Conservation (phyloP, 2,888 invertebrate species). For the Drosophila suboccidentalis region DNA sequence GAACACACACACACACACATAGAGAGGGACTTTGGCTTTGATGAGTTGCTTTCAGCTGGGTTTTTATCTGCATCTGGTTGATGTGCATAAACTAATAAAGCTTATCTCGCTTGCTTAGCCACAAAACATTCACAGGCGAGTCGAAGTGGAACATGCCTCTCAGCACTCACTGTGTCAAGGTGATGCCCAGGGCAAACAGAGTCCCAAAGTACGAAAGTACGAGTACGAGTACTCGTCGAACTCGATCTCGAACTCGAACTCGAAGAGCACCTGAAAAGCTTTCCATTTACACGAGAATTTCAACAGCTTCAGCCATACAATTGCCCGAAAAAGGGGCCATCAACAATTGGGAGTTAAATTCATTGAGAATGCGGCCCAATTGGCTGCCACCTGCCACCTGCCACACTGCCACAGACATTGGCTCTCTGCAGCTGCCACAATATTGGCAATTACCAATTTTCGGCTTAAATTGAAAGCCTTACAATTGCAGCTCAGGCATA, state of each 20-base stretch:
- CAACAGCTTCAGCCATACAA: not conserved
- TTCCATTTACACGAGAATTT: slow-evolving; percentile 14
- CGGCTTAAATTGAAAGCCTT: slow-evolving; percentile 78
- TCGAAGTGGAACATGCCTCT: slow-evolving; percentile 38
- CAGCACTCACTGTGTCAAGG: slow-evolving; percentile 64
- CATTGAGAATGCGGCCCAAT: slow-evolving; percentile 31
- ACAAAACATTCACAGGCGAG: slow-evolving; percentile 14
- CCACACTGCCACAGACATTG: slow-evolving; percentile 26
- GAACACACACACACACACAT: not conserved
- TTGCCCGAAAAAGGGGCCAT: slow-evolving; percentile 11
- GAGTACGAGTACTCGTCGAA: not conserved
- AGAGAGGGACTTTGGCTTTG: slow-evolving; percentile 29
- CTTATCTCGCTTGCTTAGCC: slow-evolving; percentile 65
- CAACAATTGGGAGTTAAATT: slow-evolving; percentile 27
- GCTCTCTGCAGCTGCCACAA: slow-evolving; percentile 47
- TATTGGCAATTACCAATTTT: slow-evolving; percentile 74
- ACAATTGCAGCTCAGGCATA: slow-evolving; percentile 72
- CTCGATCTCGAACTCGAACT: too few relatives aligned
- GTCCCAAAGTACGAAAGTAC: not conserved
- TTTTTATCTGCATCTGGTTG: slow-evolving; percentile 36
- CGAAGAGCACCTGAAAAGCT: slow-evolving; percentile 7
- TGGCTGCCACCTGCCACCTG: slow-evolving; percentile 19
- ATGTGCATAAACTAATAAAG: slow-evolving; percentile 73
- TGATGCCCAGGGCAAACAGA: slow-evolving; percentile 19
- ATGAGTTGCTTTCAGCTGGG: slow-evolving; percentile 33